phyloP scores from a whole-genome alignment of 2,888 invertebrate genomes.

The Minunthozetes semirufus region DNA sequence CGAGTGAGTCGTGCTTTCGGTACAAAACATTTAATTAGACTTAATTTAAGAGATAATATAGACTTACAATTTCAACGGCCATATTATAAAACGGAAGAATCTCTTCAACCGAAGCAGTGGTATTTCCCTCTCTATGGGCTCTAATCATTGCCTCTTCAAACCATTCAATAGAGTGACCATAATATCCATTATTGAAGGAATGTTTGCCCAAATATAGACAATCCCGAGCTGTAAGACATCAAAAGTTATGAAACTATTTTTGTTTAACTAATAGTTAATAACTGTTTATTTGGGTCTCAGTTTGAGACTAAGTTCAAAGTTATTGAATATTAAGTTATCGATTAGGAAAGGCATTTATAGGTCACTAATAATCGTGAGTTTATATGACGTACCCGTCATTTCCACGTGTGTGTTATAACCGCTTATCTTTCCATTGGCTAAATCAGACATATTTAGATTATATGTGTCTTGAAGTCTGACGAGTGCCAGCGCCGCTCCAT shows the following conservation, averaged over 20 bases:
- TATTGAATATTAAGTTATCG: background rate
- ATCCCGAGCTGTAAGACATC: constrained; percentile 44
- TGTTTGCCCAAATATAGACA: constrained; percentile 48
- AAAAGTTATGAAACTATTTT: background rate
- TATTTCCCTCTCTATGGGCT: constrained; percentile 44
- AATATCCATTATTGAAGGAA: constrained; percentile 47
- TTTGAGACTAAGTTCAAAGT: background rate
- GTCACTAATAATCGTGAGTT: constrained; percentile 10
- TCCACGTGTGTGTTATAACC: constrained; percentile 38
- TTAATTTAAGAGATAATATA: background rate
- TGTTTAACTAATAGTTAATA: background rate
- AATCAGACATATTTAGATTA: constrained; percentile 72
- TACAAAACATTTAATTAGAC: background rate
- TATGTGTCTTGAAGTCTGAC: constrained; percentile 92
- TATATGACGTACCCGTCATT: constrained; percentile 39
- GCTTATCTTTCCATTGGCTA: constrained; percentile 70
- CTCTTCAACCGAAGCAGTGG: constrained; percentile 46
- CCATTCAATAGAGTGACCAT: constrained; percentile 48
- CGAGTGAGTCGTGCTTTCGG: constrained; percentile 14
- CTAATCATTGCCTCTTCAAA: constrained; percentile 46
- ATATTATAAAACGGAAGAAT: constrained; percentile 46
- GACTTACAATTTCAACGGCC: constrained; percentile 46
- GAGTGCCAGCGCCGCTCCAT: constrained; percentile 88
- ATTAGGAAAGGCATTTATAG: background rate
- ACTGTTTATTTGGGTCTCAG: background rate